Base-by-base conservation (phyloP, 2,113 vertebrate species). In the Hipposideros armiger region DNA sequence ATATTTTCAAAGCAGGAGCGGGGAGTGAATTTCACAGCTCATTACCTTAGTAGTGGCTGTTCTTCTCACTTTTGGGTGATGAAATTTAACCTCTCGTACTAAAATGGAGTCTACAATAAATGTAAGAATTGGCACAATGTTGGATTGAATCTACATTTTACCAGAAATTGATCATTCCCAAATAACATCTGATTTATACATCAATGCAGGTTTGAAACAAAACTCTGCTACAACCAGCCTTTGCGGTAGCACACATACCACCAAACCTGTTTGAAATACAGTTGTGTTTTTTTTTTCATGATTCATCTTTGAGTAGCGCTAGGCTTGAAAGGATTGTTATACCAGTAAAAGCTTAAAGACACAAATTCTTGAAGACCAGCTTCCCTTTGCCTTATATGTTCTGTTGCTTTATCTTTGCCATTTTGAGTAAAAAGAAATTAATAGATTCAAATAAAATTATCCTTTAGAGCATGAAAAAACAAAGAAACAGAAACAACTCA, bases 161-260 rank as follows among this genome's bases (percentile, higher is more conserved):
- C 78, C 88, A 98, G 92, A 98, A 98, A 96, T 95, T 95, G 98
- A 96, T 95, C 76, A 97, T 97, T 98, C 95, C 95, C 74, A 81
- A 94, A 95, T 97, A 93, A 98, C 98, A 97, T 98, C 97, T 98
- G 97, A 99, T 98, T 98, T 99, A 98, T 98, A 97, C 72, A 92
- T 97, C 91, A 97, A 26, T 97, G 91, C 96, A 97, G 97, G 90
- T 97, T 97, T 96, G 90, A 98, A 91, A 95, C 96, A 94, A 85
- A 91, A 73, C 82, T 98, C 81, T 86, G 87, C 95, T 96, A 95
- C 93, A 96, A 90, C 80, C 83, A 97, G 94, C 82, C 94, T 98
- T 98, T 93, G 52, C 69, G 98, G 95, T 98, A 97, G 97, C 95
- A 97, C 56, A 95, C 26, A 76, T 96, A 97, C 50, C 69, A 92